Evolutionary conservation across 30 jellyfish, hydroid and myxozoan genomes (phyloP).

Genomic region (Pelagia noctiluca): DNA sequence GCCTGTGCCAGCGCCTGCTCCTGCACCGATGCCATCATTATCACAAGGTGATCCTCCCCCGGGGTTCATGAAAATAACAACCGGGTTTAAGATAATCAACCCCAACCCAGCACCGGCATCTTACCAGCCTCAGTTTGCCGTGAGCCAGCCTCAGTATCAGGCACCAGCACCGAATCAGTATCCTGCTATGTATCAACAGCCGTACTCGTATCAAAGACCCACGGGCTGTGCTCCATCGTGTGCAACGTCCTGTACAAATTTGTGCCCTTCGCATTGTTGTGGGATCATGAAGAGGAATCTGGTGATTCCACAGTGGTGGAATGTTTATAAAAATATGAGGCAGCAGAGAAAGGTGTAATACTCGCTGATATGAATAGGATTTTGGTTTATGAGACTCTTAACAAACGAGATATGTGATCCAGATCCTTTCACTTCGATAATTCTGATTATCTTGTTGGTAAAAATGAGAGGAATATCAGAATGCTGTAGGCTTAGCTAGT

Average conservation of each 20-base stretch:
- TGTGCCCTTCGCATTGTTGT: constrained; percentile 89
- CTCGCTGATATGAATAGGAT: no score
- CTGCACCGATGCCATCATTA: constrained; percentile 28
- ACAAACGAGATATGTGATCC: no score
- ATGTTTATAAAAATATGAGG: constrained; percentile 53
- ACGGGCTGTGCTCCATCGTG: constrained; percentile 73
- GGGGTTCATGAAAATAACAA: constrained; percentile 52
- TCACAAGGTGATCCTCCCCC: constrained; percentile 52
- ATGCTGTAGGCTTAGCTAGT: no score
- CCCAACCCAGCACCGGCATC: constrained; percentile 18
- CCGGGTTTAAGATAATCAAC: constrained; percentile 38
- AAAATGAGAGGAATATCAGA: no score
- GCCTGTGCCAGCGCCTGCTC: constrained; percentile 19
- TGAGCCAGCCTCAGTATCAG: constrained; percentile 45
- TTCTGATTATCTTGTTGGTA: no score
- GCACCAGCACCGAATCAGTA: constrained; percentile 28
- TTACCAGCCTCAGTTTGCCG: constrained; percentile 28
- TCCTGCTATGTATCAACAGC: constrained; percentile 42
- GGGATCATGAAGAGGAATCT: constrained; percentile 84
- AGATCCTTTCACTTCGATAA: no score
- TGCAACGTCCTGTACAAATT: constrained; percentile 55
- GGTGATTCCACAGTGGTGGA: constrained; percentile 64
- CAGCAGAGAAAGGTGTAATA: constrained; percentile 14
- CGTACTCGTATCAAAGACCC: constrained; percentile 18
- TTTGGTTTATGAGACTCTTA: no score